Evolutionary conservation across 1,140 invertebrate genomes (phyloP).

Genomic region (Bombyx mandarina): DNA sequence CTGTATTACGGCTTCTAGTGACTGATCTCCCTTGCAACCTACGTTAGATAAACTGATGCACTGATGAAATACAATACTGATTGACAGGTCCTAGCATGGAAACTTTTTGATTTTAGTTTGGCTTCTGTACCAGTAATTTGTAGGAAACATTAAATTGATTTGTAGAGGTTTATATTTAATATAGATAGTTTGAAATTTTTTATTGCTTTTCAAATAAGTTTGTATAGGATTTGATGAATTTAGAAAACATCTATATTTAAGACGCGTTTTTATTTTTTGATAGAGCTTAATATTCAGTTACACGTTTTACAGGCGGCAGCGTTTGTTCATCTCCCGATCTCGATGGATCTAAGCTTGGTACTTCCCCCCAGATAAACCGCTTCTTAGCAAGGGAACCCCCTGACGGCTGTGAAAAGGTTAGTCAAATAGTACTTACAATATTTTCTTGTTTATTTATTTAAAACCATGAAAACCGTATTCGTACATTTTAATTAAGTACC

Average conservation of each 20-base stretch:
- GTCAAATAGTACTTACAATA: not conserved
- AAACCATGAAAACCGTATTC: too few relatives aligned
- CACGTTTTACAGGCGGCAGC: slow-evolving; percentile 57
- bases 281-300: not conserved
- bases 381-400: slow-evolving; percentile 88
- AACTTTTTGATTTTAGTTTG: slow-evolving; percentile 11
- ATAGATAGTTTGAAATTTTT: too few relatives aligned
- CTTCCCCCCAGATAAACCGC: slow-evolving; percentile 86
- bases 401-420: slow-evolving; percentile 88
- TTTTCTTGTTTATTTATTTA: too few relatives aligned
- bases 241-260: too few relatives aligned
- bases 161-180: too few relatives aligned
- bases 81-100: slow-evolving; percentile 19
- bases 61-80: slow-evolving; percentile 11
- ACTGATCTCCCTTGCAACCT: slow-evolving; percentile 16
- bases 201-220: too few relatives aligned
- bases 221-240: too few relatives aligned
- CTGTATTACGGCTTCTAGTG: slow-evolving; percentile 30
- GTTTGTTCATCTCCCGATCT: slow-evolving; percentile 68
- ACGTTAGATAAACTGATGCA: slow-evolving; percentile 3
- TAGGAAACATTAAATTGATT: too few relatives aligned
- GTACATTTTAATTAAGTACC: too few relatives aligned
- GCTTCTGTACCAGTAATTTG: too few relatives aligned
- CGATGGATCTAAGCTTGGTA: slow-evolving; percentile 71
- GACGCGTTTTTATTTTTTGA: not conserved